Evolutionary conservation across 2,113 vertebrate species (phyloP), one percentile per base, ranked within the genome.

Genomic region (Dunckerocampus dactyliophorus): DNA sequence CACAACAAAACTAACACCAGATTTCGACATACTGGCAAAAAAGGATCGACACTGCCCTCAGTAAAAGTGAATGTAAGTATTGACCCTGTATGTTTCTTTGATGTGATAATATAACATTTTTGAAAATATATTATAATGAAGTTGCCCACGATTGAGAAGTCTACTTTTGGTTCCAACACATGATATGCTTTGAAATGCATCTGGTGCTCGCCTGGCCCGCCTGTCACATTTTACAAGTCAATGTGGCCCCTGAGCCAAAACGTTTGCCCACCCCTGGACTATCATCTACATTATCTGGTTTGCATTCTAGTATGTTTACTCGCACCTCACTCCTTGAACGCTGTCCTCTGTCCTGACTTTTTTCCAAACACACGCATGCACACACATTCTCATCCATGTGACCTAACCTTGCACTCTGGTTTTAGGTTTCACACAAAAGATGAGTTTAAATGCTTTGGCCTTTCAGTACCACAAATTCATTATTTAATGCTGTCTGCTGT

Each of bases 401-500:
- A 80, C 76, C 81, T 74, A 81, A 77, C 71, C 56, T 68, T 68
- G 24, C 65, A 39, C 74, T 71, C 62, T 77, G 84, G 80, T 73
- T 82, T 74, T 77, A 83, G 81, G 80, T 83, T 69, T 61, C 57
- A 15, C 54, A 64, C 42, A 66, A 69, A 78, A 43, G 68, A 71
- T 75, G 77, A 69, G 74, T 70, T 76, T 70, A 28, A 59, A 75
- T 48, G 53, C 56, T 28, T 50, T 63, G 59, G 47, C 55, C 34
- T 73, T 45, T 52, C 65, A 42, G 45, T 50, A 20, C 24, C 43
- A 31, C 31, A 19, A 69, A 59, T 55, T 66, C 37, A 65, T 63
- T 20, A 55, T 54, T 47, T 42, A 65, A 60, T 50, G 55, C 47
- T 50, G 46, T 20, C 47, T 62, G 49, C 20, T 48, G 28, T 67